Conservation (phyloP, 2,797 vertebrate species). For the Darevskia nairensis region DNA sequence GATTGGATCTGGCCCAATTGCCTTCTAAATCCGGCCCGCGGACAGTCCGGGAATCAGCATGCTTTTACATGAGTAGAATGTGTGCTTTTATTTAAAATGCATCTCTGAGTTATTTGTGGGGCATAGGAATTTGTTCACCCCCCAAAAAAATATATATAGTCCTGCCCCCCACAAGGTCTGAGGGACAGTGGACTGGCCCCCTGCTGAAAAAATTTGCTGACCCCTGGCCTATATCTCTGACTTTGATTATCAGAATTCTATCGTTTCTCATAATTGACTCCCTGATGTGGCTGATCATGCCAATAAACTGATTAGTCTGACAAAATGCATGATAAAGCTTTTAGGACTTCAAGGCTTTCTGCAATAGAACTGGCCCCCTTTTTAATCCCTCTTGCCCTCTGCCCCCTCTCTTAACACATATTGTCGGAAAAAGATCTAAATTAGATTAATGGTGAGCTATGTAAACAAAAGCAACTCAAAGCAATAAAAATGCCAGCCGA, state of each 20-base stretch:
- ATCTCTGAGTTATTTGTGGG: too few relatives aligned
- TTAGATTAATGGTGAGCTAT: slow-evolving; percentile 13
- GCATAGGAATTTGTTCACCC: too few relatives aligned
- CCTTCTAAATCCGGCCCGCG: too few relatives aligned
- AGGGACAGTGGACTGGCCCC: too few relatives aligned
- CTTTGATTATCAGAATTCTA: background rate
- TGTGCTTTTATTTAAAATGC: too few relatives aligned
- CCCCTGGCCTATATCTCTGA: background rate
- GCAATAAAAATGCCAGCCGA: background rate
- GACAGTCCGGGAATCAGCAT: too few relatives aligned
- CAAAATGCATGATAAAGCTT: background rate
- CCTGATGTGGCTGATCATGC: background rate
- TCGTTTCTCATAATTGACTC: background rate
- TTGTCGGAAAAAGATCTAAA: background rate
- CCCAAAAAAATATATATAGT: too few relatives aligned
- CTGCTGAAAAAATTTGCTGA: too few relatives aligned
- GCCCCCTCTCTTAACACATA: background rate
- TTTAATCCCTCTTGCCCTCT: background rate
- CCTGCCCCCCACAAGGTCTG: too few relatives aligned
- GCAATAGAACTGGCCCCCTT: background rate
- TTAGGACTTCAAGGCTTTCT: background rate
- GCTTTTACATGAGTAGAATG: too few relatives aligned
- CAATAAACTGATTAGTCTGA: background rate
- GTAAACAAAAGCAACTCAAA: background rate
- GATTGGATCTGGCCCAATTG: too few relatives aligned